A percentile compares a stretch with the other conserved stretches of the same genome.
These are phyloP conservation scores for Neosalanx taihuensis DNA, from an alignment of 2,797 vertebrate species.

Conservation along the genomic window DNA sequence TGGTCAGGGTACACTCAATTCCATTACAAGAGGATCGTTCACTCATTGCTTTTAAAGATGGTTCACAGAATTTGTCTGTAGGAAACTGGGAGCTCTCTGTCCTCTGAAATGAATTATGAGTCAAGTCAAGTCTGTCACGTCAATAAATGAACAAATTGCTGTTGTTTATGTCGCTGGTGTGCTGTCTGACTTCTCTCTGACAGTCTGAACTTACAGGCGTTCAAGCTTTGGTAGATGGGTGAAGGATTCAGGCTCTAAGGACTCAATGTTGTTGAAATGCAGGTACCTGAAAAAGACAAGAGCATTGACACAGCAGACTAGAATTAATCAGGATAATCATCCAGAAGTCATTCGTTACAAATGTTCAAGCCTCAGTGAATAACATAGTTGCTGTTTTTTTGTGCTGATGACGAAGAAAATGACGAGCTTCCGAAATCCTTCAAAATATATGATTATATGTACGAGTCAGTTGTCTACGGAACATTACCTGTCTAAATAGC, in stretches of 20 bases:
- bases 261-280: constrained; percentile 99
- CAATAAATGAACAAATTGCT: not conserved
- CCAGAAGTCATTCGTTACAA: not conserved
- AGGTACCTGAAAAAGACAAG: constrained; percentile 83
- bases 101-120: not conserved
- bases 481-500: not conserved
- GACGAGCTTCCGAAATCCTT: no score
- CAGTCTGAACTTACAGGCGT: constrained; percentile 84
- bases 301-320: constrained; percentile 36
- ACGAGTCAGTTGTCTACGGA: not conserved
- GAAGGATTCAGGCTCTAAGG: constrained; percentile 92
- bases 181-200: not conserved
- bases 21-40: not conserved
- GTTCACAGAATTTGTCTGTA: not conserved
- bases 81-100: not conserved
- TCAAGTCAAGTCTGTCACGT: constrained; percentile 1
- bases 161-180: not conserved
- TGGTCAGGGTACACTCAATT: not conserved
- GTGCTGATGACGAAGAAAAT: no score
- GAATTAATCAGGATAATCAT: not conserved
- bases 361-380: no score
- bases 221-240: constrained; percentile 94
- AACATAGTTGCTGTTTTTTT: no score
- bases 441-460: no score
- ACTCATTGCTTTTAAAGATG: not conserved